phyloP scores from a whole-genome alignment of 1,140 invertebrate genomes.

The Bombus waltoni region DNA sequence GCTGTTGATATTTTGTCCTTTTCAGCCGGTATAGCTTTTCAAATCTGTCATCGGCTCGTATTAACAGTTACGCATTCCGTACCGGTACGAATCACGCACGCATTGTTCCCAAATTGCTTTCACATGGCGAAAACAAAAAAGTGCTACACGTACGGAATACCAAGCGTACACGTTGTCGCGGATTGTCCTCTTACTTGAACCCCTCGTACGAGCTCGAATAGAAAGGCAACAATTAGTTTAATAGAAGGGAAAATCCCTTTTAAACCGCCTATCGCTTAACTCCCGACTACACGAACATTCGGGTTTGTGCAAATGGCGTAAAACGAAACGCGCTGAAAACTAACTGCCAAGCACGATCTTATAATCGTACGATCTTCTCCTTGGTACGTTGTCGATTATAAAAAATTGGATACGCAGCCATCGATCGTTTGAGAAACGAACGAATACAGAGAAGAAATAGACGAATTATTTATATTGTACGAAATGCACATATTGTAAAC shows the following conservation, averaged over 20 bases:
- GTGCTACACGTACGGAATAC: neutral
- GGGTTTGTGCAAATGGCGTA: no score
- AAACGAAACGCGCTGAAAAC: neutral
- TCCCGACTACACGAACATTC: neutral
- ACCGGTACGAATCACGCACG: slow-evolving; percentile 19
- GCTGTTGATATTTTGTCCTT: slow-evolving; percentile 51
- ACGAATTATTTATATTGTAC: no score
- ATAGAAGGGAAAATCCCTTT: slow-evolving; percentile 10
- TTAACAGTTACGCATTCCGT: slow-evolving; percentile 53
- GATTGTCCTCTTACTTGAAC: slow-evolving; percentile 29
- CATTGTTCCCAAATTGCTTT: slow-evolving; percentile 47
- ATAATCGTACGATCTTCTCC: neutral
- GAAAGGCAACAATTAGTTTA: neutral
- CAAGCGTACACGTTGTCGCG: neutral
- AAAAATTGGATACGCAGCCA: neutral
- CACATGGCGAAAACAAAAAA: slow-evolving; percentile 19
- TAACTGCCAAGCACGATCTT: neutral
- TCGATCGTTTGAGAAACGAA: neutral
- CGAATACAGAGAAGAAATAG: no score
- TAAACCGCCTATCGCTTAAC: neutral
- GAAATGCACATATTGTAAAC: no score
- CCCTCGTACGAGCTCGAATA: neutral
- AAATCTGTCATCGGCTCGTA: slow-evolving; percentile 57
- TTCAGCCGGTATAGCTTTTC: slow-evolving; percentile 52
- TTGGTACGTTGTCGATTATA: neutral